Percentiles rank a stretch among this genome's conserved stretches.
Evolutionary conservation across 2,888 invertebrate species (phyloP).

Genomic region (Zonitis immaculata): DNA sequence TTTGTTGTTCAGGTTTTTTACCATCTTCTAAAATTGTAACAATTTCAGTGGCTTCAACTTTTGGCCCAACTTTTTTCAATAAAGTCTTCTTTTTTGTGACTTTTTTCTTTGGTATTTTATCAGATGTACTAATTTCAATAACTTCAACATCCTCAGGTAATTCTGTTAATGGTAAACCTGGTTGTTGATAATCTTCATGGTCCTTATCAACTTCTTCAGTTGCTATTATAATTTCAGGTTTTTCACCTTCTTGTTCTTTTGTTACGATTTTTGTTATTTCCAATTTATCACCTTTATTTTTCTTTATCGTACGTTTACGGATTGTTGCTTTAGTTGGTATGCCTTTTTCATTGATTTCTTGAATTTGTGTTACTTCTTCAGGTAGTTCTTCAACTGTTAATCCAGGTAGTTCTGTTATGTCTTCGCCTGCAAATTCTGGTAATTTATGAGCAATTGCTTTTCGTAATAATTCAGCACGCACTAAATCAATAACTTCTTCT

Average conservation of each 20-base stretch:
- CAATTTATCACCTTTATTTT: slow-evolving; percentile 37
- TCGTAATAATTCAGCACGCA: slow-evolving; percentile 38
- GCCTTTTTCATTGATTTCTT: slow-evolving; percentile 32
- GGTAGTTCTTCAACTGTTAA: slow-evolving; percentile 31
- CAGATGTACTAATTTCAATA: slow-evolving; percentile 45
- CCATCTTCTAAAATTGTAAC: slow-evolving; percentile 36
- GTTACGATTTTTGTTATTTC: slow-evolving; percentile 50
- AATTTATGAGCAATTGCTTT: slow-evolving; percentile 37
- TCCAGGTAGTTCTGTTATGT: slow-evolving; percentile 38
- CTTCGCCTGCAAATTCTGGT: slow-evolving; percentile 33
- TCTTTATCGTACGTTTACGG: slow-evolving; percentile 35
- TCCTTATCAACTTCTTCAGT: slow-evolving; percentile 33
- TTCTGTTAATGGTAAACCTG: slow-evolving; percentile 33
- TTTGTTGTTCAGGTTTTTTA: slow-evolving; percentile 32
- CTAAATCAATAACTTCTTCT: slow-evolving; percentile 36
- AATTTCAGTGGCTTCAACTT: slow-evolving; percentile 41
- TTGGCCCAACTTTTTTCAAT: slow-evolving; percentile 37
- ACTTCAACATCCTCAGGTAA: slow-evolving; percentile 44
- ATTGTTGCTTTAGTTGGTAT: slow-evolving; percentile 35
- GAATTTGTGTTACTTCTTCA: slow-evolving; percentile 26
- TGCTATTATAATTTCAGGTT: slow-evolving; percentile 31
- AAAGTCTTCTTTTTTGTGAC: slow-evolving; percentile 39
- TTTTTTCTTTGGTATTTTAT: slow-evolving; percentile 45
- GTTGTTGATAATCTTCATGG: slow-evolving; percentile 29
- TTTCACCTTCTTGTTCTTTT: slow-evolving; percentile 37